phyloP scores from a whole-genome alignment of 2,888 invertebrate genomes.

The Tryphoninae sp. region DNA sequence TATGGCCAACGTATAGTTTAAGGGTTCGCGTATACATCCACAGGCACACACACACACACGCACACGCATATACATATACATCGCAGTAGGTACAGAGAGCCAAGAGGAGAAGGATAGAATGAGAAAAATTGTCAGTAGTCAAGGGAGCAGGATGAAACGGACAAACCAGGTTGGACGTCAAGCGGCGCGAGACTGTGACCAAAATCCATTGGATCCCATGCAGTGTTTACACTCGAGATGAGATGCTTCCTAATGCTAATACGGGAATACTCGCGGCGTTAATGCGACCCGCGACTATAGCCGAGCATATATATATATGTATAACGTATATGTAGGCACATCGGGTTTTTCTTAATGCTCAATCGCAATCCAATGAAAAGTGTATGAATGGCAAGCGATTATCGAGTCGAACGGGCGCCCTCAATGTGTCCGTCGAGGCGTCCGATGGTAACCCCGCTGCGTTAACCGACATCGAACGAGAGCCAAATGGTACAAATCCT shows the following conservation, averaged over 20 bases:
- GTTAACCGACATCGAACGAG: constrained; percentile 77
- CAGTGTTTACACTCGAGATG: constrained; percentile 82
- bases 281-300: constrained; percentile 71
- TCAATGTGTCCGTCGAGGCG: constrained; percentile 81
- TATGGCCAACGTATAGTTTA: neutral
- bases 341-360: constrained; percentile 79
- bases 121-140: constrained; percentile 33
- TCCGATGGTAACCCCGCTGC: constrained; percentile 80
- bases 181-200: constrained; percentile 79
- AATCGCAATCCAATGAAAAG: constrained; percentile 82
- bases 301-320: constrained; percentile 1
- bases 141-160: constrained; percentile 47
- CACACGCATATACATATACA: constrained; percentile 9
- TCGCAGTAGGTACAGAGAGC: constrained; percentile 40
- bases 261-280: constrained; percentile 72
- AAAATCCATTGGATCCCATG: constrained; percentile 79
- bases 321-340: constrained; percentile 26
- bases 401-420: constrained; percentile 81
- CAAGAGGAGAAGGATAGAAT: constrained; percentile 21
- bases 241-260: constrained; percentile 81
- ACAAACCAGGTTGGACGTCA: constrained; percentile 65
- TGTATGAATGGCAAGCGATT: constrained; percentile 81
- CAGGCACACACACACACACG: neutral
- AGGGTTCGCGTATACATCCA: neutral
- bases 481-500: constrained; percentile 78